Percentiles rank a stretch among this genome's conserved stretches.
These are phyloP conservation scores for Celastrina argiolus DNA, from an alignment of 2,888 invertebrate species.

Conservation along the genomic window DNA sequence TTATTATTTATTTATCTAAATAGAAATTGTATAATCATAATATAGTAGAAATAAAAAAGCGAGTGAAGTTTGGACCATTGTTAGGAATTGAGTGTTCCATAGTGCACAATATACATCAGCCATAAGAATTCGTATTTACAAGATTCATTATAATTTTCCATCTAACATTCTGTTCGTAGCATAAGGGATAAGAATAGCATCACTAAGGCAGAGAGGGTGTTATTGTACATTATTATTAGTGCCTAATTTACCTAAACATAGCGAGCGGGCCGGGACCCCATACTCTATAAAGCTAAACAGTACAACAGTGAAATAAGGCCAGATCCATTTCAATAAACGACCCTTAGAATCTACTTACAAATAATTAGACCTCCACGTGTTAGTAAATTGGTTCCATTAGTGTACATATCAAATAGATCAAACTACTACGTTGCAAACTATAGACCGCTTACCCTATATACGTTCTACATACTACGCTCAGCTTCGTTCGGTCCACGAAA, in stretches of 20 bases:
- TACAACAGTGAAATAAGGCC: constrained; percentile 51
- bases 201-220: constrained; percentile 74
- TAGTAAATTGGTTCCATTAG: constrained; percentile 67
- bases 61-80: constrained; percentile 77
- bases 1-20: constrained; percentile 63
- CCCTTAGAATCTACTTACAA: constrained; percentile 50
- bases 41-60: constrained; percentile 76
- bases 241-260: constrained; percentile 48
- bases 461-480: constrained; percentile 54
- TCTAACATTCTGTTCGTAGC: constrained; percentile 35
- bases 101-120: constrained; percentile 69
- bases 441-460: constrained; percentile 53
- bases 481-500: constrained; percentile 58
- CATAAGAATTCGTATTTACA: constrained; percentile 70
- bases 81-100: constrained; percentile 75
- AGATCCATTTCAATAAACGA: constrained; percentile 49
- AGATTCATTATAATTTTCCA: constrained; percentile 35
- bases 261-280: constrained; percentile 27
- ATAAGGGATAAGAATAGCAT: constrained; percentile 68
- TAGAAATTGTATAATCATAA: constrained; percentile 71
- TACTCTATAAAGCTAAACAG: constrained; percentile 43
- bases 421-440: constrained; percentile 55
- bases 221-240: constrained; percentile 69
- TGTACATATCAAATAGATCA: constrained; percentile 40
- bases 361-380: constrained; percentile 52